phyloP scores from a whole-genome alignment of 2,113 vertebrate species.

The Aptenodytes forsteri region DNA sequence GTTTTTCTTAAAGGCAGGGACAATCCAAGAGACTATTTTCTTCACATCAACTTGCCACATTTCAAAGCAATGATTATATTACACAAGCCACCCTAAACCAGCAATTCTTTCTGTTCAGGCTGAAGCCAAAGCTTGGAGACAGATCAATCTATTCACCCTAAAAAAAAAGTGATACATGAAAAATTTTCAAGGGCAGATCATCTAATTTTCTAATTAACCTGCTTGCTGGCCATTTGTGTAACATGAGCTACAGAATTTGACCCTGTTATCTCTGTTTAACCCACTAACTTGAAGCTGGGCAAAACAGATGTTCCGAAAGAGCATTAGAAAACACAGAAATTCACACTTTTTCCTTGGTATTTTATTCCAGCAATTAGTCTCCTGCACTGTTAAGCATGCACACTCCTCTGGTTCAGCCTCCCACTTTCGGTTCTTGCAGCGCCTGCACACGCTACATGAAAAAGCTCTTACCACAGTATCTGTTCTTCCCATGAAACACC shows the following conservation, averaged over 20 bases:
- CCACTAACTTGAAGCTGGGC: not conserved
- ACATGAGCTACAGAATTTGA: not conserved
- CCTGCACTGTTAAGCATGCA: not conserved
- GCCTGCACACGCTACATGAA: accelerated
- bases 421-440: not conserved
- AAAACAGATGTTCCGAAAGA: not conserved
- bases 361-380: not conserved
- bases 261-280: not conserved
- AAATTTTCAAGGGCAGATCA: not conserved
- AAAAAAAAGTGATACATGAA: not conserved
- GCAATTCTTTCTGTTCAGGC: not conserved
- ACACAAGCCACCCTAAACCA: not conserved
- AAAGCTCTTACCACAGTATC: not conserved
- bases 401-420: not conserved
- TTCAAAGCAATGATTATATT: not conserved
- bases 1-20: no score
- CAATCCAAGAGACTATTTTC: not conserved
- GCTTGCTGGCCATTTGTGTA: not conserved
- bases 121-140: not conserved
- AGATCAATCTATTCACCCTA: not conserved
- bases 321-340: not conserved
- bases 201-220: not conserved
- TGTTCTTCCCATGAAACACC: not conserved
- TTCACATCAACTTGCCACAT: not conserved
- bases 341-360: no score